Evolutionary conservation across 2,797 vertebrate genomes (phyloP), one percentile per base, ranked within the genome.

Genomic region (Semotilus atromaculatus): DNA sequence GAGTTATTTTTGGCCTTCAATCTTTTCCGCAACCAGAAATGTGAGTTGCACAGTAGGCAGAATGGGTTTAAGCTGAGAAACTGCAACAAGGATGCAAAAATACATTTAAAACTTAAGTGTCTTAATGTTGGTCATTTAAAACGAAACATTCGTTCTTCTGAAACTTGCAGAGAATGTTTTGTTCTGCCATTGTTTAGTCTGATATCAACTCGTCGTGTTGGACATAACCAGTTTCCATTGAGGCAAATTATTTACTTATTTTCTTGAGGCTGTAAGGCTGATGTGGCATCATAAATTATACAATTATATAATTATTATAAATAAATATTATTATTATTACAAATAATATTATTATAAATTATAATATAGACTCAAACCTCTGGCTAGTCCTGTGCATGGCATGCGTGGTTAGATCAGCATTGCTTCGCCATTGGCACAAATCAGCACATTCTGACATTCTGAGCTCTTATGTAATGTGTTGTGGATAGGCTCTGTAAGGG

Each of bases 381-480:
- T 40, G 80, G 68, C 53, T 80, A 67, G 83, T 87, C 18, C 58
- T 75, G 66, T 73, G 11, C 38, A 76, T 84, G 23, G 53, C 58
- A 75, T 34, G 16, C n/a, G 21, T 58, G 23, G 58, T 78, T 77
- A 53, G 64, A 83, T 80, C 71, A 83, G 64, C 48, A 64, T 71
- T 75, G 64, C 43, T 83, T 51, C 29, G 70, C 76, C 81, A 85
- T 55, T 76, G 58, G 81, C 40, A 58, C 40, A 80, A 62, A 82
- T 38, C 29, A 83, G 48, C 73, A 72, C 73, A 72, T 48, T 60
- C 34, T 79, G 19, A 83, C 60, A 80, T 80, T 51, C 40, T 31
- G 29, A 66, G 31, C 67, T 74, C 80, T 87, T 80, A 82, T 74
- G 40, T 68, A 80, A 86, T 58, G 53, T 75, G 68, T 19, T 67